phyloP scores from a whole-genome alignment of 2,888 invertebrate species.

The Drosophila infuscata region DNA sequence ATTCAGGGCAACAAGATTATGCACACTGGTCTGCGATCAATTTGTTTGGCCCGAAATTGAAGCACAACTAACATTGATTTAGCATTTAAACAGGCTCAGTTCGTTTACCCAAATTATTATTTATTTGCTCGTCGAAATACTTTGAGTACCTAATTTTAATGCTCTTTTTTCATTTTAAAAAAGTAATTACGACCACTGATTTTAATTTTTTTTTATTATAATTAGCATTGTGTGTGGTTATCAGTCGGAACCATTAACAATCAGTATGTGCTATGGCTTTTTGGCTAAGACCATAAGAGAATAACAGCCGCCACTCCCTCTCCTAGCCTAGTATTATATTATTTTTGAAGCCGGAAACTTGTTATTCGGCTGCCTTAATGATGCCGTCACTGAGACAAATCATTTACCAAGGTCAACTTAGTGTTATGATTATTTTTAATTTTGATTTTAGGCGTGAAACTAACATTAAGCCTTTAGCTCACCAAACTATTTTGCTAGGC shows the following conservation, averaged over 20 bases:
- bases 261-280: not conserved
- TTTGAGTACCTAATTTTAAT: not conserved
- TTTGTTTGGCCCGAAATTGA: not conserved
- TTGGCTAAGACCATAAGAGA: not conserved
- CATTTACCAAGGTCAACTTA: slow-evolving; percentile 11
- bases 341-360: slow-evolving; percentile 3
- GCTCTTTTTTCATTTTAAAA: not conserved
- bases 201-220: not conserved
- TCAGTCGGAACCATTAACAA: slow-evolving; percentile 7
- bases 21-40: slow-evolving; percentile 38
- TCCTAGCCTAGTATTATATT: not conserved
- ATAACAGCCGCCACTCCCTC: slow-evolving; percentile 7
- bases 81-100: not conserved
- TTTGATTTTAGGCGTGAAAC: slow-evolving; percentile 2
- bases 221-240: slow-evolving; percentile 2
- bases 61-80: not conserved
- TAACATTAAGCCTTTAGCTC: not conserved
- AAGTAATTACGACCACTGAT: not conserved
- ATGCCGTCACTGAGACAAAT: slow-evolving; percentile 4
- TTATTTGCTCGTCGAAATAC: not conserved
- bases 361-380: not conserved
- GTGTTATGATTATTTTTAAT: not conserved
- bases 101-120: not conserved
- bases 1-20: slow-evolving; percentile 36
- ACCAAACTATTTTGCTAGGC: not conserved